Evolutionary conservation across 2,113 vertebrate species (phyloP).

Genomic region (Gallinago media): DNA sequence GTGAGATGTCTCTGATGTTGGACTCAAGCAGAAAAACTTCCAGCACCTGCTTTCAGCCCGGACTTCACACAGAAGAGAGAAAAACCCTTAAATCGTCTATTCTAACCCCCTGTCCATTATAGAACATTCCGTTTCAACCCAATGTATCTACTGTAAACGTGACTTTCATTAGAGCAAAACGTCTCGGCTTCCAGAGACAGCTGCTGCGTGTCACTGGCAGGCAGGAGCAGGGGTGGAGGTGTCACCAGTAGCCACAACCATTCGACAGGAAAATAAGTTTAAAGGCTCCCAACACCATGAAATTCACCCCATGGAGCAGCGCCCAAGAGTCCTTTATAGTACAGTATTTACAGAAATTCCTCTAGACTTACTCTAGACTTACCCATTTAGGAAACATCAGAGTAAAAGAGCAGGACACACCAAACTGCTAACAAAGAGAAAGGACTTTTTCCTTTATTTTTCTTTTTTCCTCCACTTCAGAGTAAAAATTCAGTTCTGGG

Average conservation of each 20-base stretch:
- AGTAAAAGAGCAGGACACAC: not conserved
- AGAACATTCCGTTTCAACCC: not conserved
- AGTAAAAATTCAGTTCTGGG: not conserved
- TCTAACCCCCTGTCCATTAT: not conserved
- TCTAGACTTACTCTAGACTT: not conserved
- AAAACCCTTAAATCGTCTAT: not conserved
- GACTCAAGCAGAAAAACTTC: not conserved
- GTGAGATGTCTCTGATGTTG: not conserved
- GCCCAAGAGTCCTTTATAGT: not conserved
- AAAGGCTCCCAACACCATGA: not conserved
- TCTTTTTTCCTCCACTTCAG: not conserved
- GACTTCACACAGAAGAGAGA: not conserved
- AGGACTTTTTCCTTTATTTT: not conserved
- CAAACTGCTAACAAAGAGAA: not conserved
- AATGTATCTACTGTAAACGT: not conserved
- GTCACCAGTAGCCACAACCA: not conserved
- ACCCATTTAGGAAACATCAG: not conserved
- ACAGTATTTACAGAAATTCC: not conserved
- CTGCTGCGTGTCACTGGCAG: not conserved
- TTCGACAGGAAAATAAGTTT: not conserved
- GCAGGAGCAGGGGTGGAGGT: not conserved
- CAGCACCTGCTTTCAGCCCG: not conserved
- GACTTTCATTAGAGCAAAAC: not conserved
- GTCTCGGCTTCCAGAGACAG: not conserved
- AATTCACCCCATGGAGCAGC: not conserved